These are phyloP conservation scores for Macrochelys suwanniensis DNA, from an alignment of 2,797 vertebrate species.

Conservation along the genomic window DNA sequence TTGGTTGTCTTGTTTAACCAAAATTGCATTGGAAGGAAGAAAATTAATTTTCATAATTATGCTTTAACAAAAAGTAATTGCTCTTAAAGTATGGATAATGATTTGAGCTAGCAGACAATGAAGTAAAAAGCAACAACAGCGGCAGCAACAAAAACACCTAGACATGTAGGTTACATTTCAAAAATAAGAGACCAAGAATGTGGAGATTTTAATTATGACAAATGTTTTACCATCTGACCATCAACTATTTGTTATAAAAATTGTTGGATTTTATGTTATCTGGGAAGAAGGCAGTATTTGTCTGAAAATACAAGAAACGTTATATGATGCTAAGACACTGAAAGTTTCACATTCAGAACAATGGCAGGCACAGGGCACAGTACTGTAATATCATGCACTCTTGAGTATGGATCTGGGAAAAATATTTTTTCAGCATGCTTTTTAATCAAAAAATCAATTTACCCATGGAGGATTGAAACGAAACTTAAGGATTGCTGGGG, in stretches of 20 bases:
- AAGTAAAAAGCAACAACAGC: constrained; percentile 48
- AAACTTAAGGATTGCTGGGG: not conserved
- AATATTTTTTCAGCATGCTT: not conserved
- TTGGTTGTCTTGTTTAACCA: constrained; percentile 29
- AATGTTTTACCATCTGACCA: constrained; percentile 29
- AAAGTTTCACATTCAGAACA: not conserved
- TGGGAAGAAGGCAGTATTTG: not conserved
- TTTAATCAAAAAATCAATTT: not conserved
- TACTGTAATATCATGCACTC: no score
- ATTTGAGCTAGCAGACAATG: constrained; percentile 49
- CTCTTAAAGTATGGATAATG: constrained; percentile 49
- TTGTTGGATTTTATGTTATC: not conserved
- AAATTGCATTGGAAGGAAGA: constrained; percentile 39
- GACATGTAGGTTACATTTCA: constrained; percentile 18
- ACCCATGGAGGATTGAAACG: not conserved
- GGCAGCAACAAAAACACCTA: not conserved
- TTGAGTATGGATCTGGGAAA: not conserved
- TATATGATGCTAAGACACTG: not conserved
- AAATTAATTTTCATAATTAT: constrained; percentile 48
- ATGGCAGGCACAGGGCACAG: not conserved
- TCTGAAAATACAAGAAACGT: not conserved
- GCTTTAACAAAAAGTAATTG: constrained; percentile 64
- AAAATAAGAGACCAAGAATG: not conserved
- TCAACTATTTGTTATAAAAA: constrained; percentile 16
- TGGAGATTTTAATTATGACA: constrained; percentile 32